Base-by-base conservation (phyloP, 2,888 invertebrate species). In the Entomobrya proxima region DNA sequence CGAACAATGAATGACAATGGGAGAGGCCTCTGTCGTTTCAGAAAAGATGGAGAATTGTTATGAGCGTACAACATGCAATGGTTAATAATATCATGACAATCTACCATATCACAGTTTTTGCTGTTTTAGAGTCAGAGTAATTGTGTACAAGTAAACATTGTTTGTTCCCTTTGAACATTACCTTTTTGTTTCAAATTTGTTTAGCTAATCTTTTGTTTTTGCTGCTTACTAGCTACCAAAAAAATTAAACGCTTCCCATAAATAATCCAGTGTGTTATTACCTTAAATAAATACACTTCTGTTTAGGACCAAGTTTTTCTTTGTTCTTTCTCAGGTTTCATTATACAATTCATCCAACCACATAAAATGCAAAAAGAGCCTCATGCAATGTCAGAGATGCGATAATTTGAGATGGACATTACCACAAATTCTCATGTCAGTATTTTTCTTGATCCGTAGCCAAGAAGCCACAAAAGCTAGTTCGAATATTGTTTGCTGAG, bases 381-480 rank as follows among this genome's bases (percentile, higher is more conserved):
- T 79, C 79, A 79, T 79, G 79, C 79, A 52, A 79, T 69, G 52
- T 35, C 52, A 52, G 58, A 58, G 64, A 79, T 79, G 52, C 13
- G 67, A 79, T 79, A 79, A 79, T 79, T 79, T 69, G 50, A 52
- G 30, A 79, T 79, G 79, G 69, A 79, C 79, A 79, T 69, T 79
- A 69, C 55, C 78, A 78, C 78, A 69, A 79, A 50, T 79, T 79
- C 79, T 69, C 69, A 79, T 79, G 79, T 67, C 79, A 69, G 69
- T 32, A 69, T 69, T 69, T 52, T 69, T 50, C 55, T 79, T 76
- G 67, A 55, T 67, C 69, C 37, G 52, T 27, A 69, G 79, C 79
- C 69, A 79, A 79, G 37, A 79, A 79, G 69, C 79, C 55, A 79
- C 78, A 44, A 27, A 9, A 61, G 61, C 11, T 15, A 27, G 9